These are phyloP conservation scores for Xestia c-nigrum DNA, from an alignment of 2,888 invertebrate genomes.

Conservation along the genomic window DNA sequence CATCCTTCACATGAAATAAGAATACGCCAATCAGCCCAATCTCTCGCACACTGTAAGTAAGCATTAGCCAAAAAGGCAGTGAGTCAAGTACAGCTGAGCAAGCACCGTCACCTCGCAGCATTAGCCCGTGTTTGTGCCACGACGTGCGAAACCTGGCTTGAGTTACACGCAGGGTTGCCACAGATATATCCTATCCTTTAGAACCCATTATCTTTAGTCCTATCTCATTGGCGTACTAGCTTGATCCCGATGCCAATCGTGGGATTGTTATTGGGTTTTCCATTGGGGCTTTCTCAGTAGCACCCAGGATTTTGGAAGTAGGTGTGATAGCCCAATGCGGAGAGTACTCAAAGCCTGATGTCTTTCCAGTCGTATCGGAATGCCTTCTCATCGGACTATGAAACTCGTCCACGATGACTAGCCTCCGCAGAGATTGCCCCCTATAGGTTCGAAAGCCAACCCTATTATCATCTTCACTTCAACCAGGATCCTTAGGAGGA, in stretches of 20 bases:
- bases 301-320: neutral
- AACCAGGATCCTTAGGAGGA: neutral
- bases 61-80: constrained; percentile 22
- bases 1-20: neutral
- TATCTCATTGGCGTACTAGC: neutral
- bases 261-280: neutral
- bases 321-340: neutral
- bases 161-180: constrained; percentile 63
- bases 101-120: constrained; percentile 59
- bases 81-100: constrained; percentile 66
- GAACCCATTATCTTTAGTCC: neutral
- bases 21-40: neutral
- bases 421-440: neutral
- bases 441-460: neutral
- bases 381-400: neutral
- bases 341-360: neutral
- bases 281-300: neutral
- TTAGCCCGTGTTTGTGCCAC: constrained; percentile 52
- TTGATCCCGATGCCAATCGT: too few relatives aligned
- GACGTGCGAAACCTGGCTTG: constrained; percentile 45
- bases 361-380: neutral
- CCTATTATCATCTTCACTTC: neutral
- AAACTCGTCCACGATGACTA: neutral
- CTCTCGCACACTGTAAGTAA: neutral
- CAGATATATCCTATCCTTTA: neutral